Evolutionary conservation across 2,888 invertebrate genomes (phyloP), one percentile per base, ranked within the genome.

Genomic region (Silvanus unidentatus): DNA sequence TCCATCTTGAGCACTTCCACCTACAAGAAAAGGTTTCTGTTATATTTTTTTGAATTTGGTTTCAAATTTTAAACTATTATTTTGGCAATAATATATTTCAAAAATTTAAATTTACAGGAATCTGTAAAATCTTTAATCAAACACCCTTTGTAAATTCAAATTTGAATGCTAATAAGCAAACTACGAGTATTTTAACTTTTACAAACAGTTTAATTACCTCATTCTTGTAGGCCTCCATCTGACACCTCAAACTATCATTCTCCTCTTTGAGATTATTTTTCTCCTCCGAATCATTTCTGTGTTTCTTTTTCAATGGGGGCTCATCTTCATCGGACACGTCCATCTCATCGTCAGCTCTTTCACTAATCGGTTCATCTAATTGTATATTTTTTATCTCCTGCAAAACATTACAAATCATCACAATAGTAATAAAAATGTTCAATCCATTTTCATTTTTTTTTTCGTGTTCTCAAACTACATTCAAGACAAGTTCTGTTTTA

Each of bases 151-250:
- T n/a, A n/a, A n/a, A n/a, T n/a, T n/a, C n/a, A n/a, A n/a, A n/a
- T n/a, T n/a, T n/a, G n/a, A n/a, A n/a, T n/a, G n/a, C n/a, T n/a
- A n/a, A n/a, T n/a, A n/a, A n/a, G n/a, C n/a, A n/a, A n/a, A n/a
- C n/a, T n/a, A n/a, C n/a, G n/a, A n/a, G 29, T 28, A 10, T 28
- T 10, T 28, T 28, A 28, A 13, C n/a, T n/a, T n/a, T n/a, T n/a
- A n/a, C 32, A 42, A 44, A 38, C n/a, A n/a, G n/a, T n/a, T n/a
- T n/a, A n/a, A n/a, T 47, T 56, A 70, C 71, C 76, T 96, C 95
- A 71, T 94, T 94, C 70, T 92, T 92, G 65, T 91, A 92, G 0
- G 94, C 95, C 71, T 94, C 94, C 60, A 95, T 70, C 73, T 93
- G 91, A 71, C 93, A 94, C 48, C 87, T 81, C 22, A 96, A 75